Base-by-base conservation (phyloP, 2,888 invertebrate species). In the Diplazon laetatorius region DNA sequence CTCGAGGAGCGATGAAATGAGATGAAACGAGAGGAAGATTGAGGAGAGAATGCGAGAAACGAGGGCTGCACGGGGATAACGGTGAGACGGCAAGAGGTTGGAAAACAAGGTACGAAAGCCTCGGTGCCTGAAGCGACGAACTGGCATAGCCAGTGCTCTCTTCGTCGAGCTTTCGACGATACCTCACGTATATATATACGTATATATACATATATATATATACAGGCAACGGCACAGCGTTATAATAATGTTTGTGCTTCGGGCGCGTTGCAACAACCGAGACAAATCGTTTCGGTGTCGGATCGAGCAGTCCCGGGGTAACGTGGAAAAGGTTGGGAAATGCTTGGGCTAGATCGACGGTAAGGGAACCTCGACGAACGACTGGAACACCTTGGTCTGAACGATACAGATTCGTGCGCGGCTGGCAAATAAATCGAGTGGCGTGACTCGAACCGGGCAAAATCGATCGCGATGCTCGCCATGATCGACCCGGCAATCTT, bases 251-350 rank as follows among this genome's bases (percentile, higher is more conserved):
- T 82, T 81, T 73, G 55, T 55, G 75, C 69, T 70, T 73, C 68
- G 73, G 73, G 78, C 74, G 76, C 74, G 62, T 78, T 76, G 79
- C 80, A 80, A 72, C 76, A 80, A 80, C 81, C 82, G 81, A 84
- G 86, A 87, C 83, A 84, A 86, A 86, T 87, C 81, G 82, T 76
- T 78, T 74, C 78, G 81, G 66, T 82, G 81, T 83, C 80, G 82
- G 81, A 84, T 85, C 85, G 84, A 82, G 80, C 59, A 50, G 35
- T 74, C 39, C 42, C 44, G 60, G n/a, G 48, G 63, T 52, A 55
- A 55, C 66, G 14, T 42, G 55, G 55, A 37, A 22, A 46, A 46
- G 46, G 44, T 8, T 52, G 52, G 52, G 42, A 68, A 42, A 55
- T 30, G 52, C 39, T 42, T 39, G 30, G 10, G n/a, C 78, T 82